These are phyloP conservation scores for Petrolisthes manimaculis DNA, from an alignment of 2,888 invertebrate species.

Conservation along the genomic window DNA sequence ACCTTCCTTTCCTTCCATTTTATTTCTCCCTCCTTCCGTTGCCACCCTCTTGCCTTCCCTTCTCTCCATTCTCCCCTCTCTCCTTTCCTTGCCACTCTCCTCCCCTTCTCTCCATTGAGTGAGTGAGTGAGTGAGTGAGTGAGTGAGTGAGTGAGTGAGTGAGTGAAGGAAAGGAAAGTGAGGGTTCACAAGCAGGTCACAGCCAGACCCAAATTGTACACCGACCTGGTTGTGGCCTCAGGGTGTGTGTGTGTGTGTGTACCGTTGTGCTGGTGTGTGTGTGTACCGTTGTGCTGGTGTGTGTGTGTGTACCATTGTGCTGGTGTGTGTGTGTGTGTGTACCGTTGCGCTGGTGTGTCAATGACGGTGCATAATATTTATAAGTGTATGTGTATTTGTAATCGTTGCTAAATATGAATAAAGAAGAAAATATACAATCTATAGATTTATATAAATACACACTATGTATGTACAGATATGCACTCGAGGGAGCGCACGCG, in stretches of 20 bases:
- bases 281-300: neutral
- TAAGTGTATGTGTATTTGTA: too few relatives aligned
- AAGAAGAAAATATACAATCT: too few relatives aligned
- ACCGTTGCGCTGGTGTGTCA: neutral
- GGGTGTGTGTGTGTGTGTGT: too few relatives aligned
- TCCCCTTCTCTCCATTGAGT: neutral
- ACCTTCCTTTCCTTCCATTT: neutral
- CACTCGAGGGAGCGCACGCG: too few relatives aligned
- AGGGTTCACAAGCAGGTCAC: neutral
- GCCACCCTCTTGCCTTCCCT: neutral
- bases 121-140: slow-evolving; percentile 11
- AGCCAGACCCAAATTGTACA: too few relatives aligned
- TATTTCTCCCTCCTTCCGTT: neutral
- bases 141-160: slow-evolving; percentile 15
- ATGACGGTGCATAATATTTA: neutral
- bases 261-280: too few relatives aligned
- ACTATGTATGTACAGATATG: too few relatives aligned
- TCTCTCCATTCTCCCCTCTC: neutral
- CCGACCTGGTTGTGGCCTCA: too few relatives aligned
- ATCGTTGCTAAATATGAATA: too few relatives aligned
- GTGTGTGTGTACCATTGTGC: neutral
- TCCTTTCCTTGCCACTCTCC: neutral
- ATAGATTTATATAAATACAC: too few relatives aligned
- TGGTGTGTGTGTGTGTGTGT: neutral
- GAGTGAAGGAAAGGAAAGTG: neutral